Evolutionary conservation across 1,140 invertebrate species (phyloP).

Genomic region (Macrosteles quadrilineatus): DNA sequence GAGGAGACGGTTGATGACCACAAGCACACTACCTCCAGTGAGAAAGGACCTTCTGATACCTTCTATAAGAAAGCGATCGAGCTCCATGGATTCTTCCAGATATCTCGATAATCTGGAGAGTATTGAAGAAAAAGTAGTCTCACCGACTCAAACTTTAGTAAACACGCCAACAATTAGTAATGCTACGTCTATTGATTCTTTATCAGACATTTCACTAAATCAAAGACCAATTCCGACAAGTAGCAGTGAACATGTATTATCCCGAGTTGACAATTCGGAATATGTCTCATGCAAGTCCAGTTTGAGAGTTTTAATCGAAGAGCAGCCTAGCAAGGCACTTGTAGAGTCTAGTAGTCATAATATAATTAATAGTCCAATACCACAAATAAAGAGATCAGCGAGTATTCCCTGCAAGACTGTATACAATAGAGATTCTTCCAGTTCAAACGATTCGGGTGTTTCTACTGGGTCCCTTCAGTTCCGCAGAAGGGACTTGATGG

Average conservation of each 20-base stretch:
- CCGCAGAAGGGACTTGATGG: slow-evolving; percentile 55
- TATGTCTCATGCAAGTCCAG: background rate
- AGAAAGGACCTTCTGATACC: slow-evolving; percentile 3
- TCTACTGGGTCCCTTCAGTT: slow-evolving; percentile 69
- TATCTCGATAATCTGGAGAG: slow-evolving; percentile 61
- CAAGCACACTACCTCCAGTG: slow-evolving; percentile 45
- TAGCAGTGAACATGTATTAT: slow-evolving; percentile 10
- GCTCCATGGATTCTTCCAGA: slow-evolving; percentile 69
- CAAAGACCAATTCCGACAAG: background rate
- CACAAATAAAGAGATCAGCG: slow-evolving; percentile 64
- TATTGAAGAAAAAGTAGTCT: slow-evolving; percentile 36
- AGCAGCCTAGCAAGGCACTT: background rate
- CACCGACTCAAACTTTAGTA: slow-evolving; percentile 30
- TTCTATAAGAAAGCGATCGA: slow-evolving; percentile 54
- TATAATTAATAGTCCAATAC: background rate
- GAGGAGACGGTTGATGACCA: slow-evolving; percentile 60
- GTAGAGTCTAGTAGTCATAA: background rate
- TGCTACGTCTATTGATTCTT: slow-evolving; percentile 35
- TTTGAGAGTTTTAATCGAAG: background rate
- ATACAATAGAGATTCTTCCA: slow-evolving; percentile 74
- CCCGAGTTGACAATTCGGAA: background rate
- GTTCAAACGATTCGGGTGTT: slow-evolving; percentile 83
- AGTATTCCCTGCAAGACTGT: slow-evolving; percentile 73
- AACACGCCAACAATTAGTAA: slow-evolving; percentile 31
- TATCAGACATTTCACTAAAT: slow-evolving; percentile 30